Percentiles rank a stretch among this genome's conserved stretches.
phyloP scores from a whole-genome alignment of 2,113 vertebrate genomes.

The Indicator maculatus region DNA sequence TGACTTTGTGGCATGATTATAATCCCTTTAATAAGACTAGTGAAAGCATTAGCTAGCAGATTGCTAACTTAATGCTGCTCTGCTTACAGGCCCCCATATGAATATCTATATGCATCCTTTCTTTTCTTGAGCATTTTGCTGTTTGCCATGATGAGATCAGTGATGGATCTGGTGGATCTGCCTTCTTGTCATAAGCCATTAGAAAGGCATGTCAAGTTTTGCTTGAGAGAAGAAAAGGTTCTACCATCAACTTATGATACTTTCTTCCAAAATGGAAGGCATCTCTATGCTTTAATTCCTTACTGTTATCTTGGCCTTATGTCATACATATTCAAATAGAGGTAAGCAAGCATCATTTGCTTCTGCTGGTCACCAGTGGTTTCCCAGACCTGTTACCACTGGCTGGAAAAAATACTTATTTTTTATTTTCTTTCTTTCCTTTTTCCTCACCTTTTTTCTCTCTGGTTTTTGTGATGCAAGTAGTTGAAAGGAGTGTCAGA shows the following conservation, averaged over 20 bases:
- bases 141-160: not conserved
- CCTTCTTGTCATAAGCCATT: not conserved
- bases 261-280: not conserved
- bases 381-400: not conserved
- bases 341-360: not conserved
- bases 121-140: not conserved
- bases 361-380: not conserved
- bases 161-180: not conserved
- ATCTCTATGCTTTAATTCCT: not conserved
- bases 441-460: not conserved
- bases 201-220: not conserved
- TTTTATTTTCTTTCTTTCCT: fast-evolving
- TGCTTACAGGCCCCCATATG: not conserved
- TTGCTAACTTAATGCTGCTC: not conserved
- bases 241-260: not conserved
- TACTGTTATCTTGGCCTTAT: not conserved
- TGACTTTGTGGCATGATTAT: not conserved
- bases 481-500: not conserved
- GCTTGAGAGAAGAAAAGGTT: not conserved
- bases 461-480: not conserved
- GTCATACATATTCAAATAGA: not conserved
- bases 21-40: not conserved
- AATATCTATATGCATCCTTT: not conserved
- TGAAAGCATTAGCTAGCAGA: not conserved
- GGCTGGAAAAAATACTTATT: not conserved